phyloP scores from a whole-genome alignment of 2,888 invertebrate species.

The Drosophila lutescens region DNA sequence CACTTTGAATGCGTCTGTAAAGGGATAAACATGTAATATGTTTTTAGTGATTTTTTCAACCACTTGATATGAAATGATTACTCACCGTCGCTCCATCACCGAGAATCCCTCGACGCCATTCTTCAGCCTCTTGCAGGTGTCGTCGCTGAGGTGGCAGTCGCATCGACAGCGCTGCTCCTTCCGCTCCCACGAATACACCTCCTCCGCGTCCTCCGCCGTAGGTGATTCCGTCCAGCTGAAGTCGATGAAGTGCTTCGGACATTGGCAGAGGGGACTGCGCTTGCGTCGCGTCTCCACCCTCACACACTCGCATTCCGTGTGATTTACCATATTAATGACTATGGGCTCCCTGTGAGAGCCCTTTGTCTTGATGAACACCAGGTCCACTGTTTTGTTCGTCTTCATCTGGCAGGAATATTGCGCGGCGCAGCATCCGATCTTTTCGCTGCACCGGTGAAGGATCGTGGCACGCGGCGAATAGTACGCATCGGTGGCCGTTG shows the following conservation, averaged over 20 bases:
- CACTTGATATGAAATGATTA: neutral
- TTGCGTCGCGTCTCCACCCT: slow-evolving; percentile 37
- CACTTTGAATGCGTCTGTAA: slow-evolving; percentile 78
- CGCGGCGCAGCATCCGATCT: slow-evolving; percentile 88
- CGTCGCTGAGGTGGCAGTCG: slow-evolving; percentile 87
- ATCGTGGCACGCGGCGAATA: slow-evolving; percentile 94
- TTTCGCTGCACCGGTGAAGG: slow-evolving; percentile 93
- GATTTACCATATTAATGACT: slow-evolving; percentile 73
- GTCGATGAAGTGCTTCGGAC: slow-evolving; percentile 82
- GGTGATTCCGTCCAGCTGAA: slow-evolving; percentile 64
- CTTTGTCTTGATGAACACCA: slow-evolving; percentile 66
- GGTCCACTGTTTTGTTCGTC: slow-evolving; percentile 84
- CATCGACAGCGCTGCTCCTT: slow-evolving; percentile 85
- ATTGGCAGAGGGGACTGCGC: slow-evolving; percentile 61
- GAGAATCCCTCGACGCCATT: slow-evolving; percentile 88
- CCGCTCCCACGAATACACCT: slow-evolving; percentile 56
- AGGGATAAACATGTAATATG: too few species aligned
- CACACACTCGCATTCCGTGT: slow-evolving; percentile 83
- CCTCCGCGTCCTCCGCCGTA: neutral
- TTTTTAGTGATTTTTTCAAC: too few species aligned
- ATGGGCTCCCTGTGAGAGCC: slow-evolving; percentile 33
- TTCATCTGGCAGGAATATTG: slow-evolving; percentile 85
- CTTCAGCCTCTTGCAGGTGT: slow-evolving; percentile 87
- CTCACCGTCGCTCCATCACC: slow-evolving; percentile 87
- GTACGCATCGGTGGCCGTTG: slow-evolving; percentile 86